A percentile compares a stretch with the other conserved stretches of the same genome.
Conservation (phyloP, 1,140 invertebrate genomes). For the Drosophila setifemur region DNA sequence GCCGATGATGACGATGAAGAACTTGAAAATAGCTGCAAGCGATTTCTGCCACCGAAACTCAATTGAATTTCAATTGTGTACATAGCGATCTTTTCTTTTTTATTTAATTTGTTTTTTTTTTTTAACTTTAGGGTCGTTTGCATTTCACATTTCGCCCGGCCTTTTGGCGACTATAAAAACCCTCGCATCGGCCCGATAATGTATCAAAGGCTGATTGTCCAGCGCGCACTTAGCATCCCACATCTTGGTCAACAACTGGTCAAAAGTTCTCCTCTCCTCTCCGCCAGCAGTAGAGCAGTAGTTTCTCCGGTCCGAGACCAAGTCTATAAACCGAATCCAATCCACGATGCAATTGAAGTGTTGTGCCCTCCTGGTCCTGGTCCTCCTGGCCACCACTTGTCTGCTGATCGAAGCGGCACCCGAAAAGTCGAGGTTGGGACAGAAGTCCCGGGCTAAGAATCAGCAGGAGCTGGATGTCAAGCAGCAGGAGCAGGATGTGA, state of each 20-base stretch:
- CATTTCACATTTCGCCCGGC: not conserved
- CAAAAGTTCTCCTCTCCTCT: constrained; percentile 63
- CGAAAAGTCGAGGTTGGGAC: constrained; percentile 5
- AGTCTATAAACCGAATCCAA: not conserved
- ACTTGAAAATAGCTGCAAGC: constrained; percentile 67
- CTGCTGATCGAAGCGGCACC: constrained; percentile 17
- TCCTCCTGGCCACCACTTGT: constrained; percentile 32
- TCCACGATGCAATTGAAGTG: constrained; percentile 18
- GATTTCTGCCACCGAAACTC: constrained; percentile 35
- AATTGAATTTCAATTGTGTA: constrained; percentile 58
- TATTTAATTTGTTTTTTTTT: not conserved
- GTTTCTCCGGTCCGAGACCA: constrained; percentile 28
- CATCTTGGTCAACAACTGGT: constrained; percentile 2
- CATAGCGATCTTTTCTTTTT: not conserved
- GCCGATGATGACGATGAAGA: constrained; percentile 57
- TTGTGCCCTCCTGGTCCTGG: not conserved
- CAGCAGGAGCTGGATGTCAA: constrained; percentile 8
- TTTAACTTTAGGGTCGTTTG: constrained; percentile 36
- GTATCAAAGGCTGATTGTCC: constrained; percentile 78
- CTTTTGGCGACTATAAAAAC: constrained; percentile 59
- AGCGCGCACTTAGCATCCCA: constrained; percentile 51
- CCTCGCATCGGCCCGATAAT: constrained; percentile 37
- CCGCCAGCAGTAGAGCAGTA: constrained; percentile 57
- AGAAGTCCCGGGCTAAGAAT: not conserved
- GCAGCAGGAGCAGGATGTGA: not conserved